Evolutionary conservation across 2,888 invertebrate genomes (phyloP).

Genomic region (Cerceris ruficornis): DNA sequence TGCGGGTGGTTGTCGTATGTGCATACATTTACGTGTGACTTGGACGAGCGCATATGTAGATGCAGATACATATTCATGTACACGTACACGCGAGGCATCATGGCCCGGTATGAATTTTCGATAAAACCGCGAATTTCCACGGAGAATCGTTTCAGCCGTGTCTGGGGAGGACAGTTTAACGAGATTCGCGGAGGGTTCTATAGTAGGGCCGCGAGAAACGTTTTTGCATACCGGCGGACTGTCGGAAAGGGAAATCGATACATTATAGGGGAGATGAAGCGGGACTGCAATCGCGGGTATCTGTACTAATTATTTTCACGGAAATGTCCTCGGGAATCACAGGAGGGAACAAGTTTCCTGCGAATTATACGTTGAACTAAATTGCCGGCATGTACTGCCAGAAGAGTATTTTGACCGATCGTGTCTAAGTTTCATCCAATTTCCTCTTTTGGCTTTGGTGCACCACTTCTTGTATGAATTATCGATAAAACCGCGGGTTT

Average conservation of each 20-base stretch:
- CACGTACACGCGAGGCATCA: slow-evolving; percentile 6
- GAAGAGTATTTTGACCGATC: too few species aligned
- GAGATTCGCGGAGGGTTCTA: slow-evolving; percentile 55
- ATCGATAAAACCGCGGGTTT: too few species aligned
- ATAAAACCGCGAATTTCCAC: slow-evolving; percentile 69
- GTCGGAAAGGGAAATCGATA: slow-evolving; percentile 61
- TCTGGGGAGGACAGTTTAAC: slow-evolving; percentile 69
- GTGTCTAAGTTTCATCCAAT: too few species aligned
- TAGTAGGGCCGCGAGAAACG: slow-evolving; percentile 25
- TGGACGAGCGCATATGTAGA: neutral
- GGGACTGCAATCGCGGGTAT: slow-evolving; percentile 1
- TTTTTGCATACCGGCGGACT: slow-evolving; percentile 44
- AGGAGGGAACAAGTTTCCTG: too few species aligned
- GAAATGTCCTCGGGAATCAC: neutral
- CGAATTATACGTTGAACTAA: too few species aligned
- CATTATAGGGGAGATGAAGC: slow-evolving; percentile 31
- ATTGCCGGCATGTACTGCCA: too few species aligned
- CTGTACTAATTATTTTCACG: slow-evolving; percentile 28
- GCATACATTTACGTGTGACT: neutral
- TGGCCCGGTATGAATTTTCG: slow-evolving; percentile 63
- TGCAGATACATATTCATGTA: slow-evolving; percentile 25
- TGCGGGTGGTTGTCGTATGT: slow-evolving; percentile 31
- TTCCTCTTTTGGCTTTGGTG: too few species aligned
- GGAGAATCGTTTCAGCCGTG: slow-evolving; percentile 53
- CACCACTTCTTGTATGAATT: too few species aligned